Percentiles rank a stretch among this genome's conserved stretches.
Evolutionary conservation across 2,113 vertebrate genomes (phyloP).

Genomic region (Archilochus colubris): DNA sequence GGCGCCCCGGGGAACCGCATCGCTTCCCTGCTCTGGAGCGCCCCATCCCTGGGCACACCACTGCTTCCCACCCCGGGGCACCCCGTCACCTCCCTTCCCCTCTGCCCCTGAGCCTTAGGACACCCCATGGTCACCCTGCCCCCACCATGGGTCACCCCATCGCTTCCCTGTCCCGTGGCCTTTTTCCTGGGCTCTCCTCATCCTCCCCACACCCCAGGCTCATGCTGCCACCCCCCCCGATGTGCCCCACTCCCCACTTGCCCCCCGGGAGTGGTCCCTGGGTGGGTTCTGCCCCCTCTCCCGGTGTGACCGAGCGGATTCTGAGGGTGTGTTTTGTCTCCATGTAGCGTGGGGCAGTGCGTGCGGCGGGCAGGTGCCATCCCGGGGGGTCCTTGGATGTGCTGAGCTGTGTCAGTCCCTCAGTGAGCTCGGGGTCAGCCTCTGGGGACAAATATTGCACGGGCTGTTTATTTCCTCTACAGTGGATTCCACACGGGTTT

Average conservation of each 20-base stretch:
- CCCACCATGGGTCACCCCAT: too few species aligned
- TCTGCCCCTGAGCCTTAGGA: too few species aligned
- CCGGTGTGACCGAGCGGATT: too few species aligned
- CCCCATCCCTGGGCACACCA: too few species aligned
- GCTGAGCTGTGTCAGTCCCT: background rate
- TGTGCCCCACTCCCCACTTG: background rate
- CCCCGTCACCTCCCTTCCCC: too few species aligned
- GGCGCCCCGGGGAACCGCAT: background rate
- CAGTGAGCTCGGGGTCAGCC: background rate
- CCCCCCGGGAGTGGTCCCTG: background rate
- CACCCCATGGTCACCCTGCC: too few species aligned
- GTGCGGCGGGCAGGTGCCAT: background rate
- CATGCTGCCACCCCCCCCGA: rapidly evolving
- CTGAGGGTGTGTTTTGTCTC: rapidly evolving
- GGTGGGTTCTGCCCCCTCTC: background rate
- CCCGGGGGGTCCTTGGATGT: rapidly evolving
- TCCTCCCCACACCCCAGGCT: rapidly evolving
- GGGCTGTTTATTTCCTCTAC: background rate
- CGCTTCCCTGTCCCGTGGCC: too few species aligned
- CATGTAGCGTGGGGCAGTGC: rapidly evolving
- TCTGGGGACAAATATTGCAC: background rate
- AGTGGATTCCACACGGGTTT: background rate
- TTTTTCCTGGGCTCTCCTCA: too few species aligned
- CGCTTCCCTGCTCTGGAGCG: too few species aligned
- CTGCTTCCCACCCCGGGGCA: background rate